Evolutionary conservation across 2,113 vertebrate genomes (phyloP), one percentile per base, ranked within the genome.

Genomic region (Falcunculus frontatus): DNA sequence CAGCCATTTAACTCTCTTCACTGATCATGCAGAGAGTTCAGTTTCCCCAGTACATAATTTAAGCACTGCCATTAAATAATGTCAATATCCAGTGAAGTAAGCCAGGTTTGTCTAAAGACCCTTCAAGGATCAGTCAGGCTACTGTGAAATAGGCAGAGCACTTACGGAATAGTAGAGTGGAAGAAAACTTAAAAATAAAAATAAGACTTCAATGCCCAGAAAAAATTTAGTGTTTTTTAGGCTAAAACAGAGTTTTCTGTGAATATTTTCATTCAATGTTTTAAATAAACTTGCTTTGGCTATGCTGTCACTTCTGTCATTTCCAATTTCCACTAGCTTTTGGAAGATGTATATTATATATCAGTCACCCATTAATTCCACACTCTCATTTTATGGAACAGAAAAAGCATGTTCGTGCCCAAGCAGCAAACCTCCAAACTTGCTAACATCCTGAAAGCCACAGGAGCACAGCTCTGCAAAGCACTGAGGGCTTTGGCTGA

Each of bases 271-370:
- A 78, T 91, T 87, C 56, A 75, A 37, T 14, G 14, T 63, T 92
- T 92, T 72, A 81, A 93, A 94, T 78, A 86, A 78, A 82, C 81
- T 82, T 95, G 53, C 47, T 82, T 94, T 95, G 86, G 83, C 80
- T 72, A 26, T 3, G 9, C 44, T 75, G 41, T 92, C 44, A 10
- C 69, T 89, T 37, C 74, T 94, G 89, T 87, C 89, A 84, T 5
- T 37, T 82, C 62, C 18, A 87, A 96, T 89, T 96, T 92, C 84
- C 62, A 78, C 69, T 60, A 87, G 77, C 13, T 91, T 89, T 89
- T 44, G 41, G 62, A 84, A 95, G 79, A 90, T 42, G 39, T 81
- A 35, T 79, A 89, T 56, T 84, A 52, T 49, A 0, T 42, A 67
- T 77, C 59, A 63, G 65, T 57, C 56, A 84, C 35, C 23, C 72